Conservation (phyloP, 2,797 vertebrate genomes). For the Smutsia temminckii region DNA sequence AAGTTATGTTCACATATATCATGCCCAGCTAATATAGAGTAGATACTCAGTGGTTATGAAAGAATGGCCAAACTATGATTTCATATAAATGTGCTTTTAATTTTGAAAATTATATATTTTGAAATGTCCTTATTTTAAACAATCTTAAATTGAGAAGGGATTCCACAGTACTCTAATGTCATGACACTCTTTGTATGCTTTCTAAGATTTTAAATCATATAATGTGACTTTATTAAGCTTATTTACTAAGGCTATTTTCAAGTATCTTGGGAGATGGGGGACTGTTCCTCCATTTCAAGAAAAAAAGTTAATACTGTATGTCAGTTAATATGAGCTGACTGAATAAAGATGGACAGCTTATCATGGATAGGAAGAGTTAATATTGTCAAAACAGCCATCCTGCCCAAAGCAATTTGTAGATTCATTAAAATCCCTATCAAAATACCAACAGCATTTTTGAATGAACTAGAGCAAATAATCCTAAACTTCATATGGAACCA, state of each 20-base stretch:
- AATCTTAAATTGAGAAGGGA: not conserved
- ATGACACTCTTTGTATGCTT: not conserved
- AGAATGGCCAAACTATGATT: not conserved
- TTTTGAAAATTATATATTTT: constrained; percentile 16
- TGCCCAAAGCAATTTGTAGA: no score
- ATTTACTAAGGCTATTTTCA: not conserved
- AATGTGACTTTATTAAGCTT: not conserved
- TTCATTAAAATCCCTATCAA: no score
- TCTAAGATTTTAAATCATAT: not conserved
- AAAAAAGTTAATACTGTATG: not conserved
- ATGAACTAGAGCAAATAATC: no score
- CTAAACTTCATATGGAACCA: no score
- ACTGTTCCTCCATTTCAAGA: not conserved
- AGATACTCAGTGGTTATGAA: not conserved
- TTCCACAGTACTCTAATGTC: not conserved
- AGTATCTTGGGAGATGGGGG: not conserved
- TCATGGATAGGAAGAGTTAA: no score
- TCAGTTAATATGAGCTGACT: not conserved
- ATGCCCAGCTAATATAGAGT: not conserved
- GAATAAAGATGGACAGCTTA: not conserved
- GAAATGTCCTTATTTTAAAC: not conserved
- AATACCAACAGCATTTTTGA: no score
- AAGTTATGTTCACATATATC: not conserved
- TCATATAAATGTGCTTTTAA: not conserved
- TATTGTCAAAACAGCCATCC: no score